Percentiles rank a stretch among this genome's conserved stretches.
Evolutionary conservation across 1,140 invertebrate species (phyloP).

Genomic region (Atta texana): DNA sequence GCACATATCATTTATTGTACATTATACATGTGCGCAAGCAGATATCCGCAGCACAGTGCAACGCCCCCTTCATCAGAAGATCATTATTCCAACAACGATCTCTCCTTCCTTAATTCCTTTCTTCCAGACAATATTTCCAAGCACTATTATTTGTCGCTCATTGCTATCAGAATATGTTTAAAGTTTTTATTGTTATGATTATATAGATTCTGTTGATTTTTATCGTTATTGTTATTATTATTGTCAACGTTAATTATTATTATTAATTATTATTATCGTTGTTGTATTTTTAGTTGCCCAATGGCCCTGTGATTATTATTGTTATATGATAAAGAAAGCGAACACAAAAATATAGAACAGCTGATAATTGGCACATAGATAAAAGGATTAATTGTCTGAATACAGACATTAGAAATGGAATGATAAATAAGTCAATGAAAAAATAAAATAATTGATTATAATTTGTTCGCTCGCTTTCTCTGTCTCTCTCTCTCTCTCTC

Average conservation of each 20-base stretch:
- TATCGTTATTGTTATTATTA: conserved; percentile 46
- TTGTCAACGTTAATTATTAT: conserved; percentile 34
- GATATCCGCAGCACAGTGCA: conserved; percentile 54
- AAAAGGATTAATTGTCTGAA: too few relatives aligned
- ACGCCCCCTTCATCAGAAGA: conserved; percentile 54
- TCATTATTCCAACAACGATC: conserved; percentile 29
- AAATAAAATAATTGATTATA: not conserved
- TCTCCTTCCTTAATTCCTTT: not conserved
- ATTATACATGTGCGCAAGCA: conserved; percentile 56
- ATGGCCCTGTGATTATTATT: conserved; percentile 43
- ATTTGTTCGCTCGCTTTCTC: conserved; percentile 22
- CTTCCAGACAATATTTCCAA: conserved; percentile 40
- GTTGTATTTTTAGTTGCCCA: conserved; percentile 31
- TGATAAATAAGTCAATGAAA: not conserved
- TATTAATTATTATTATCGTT: conserved; percentile 34
- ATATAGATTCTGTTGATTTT: conserved; percentile 32
- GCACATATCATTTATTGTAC: conserved; percentile 66
- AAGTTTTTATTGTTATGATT: conserved; percentile 56
- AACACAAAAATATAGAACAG: not conserved
- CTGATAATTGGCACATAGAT: not conserved
- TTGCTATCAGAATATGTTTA: conserved; percentile 57
- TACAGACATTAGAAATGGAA: not conserved
- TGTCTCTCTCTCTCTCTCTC: not conserved
- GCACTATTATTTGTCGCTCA: conserved; percentile 60
- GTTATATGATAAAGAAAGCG: conserved; percentile 31